Evolutionary conservation across 2,888 invertebrate genomes (phyloP).

Genomic region (Cheilosia grossa): DNA sequence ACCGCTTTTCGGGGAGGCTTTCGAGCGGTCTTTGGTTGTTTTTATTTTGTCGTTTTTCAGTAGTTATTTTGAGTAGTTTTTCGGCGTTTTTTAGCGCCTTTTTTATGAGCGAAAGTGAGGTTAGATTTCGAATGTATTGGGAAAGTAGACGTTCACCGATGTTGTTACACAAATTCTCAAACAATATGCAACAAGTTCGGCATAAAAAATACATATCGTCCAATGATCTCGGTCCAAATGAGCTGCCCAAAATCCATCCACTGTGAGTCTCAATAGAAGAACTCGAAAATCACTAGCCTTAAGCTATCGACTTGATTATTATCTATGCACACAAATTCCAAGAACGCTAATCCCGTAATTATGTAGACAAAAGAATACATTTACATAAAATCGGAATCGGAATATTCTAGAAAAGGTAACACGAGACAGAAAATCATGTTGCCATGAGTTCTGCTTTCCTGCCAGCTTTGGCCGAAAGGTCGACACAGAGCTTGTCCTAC

Average conservation of each 20-base stretch:
- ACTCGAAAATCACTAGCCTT: constrained; percentile 26
- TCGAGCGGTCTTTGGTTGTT: too few relatives aligned
- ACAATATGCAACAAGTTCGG: too few relatives aligned
- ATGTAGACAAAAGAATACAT: constrained; percentile 12
- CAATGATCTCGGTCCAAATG: constrained; percentile 4
- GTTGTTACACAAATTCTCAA: too few relatives aligned
- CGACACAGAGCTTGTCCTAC: neutral
- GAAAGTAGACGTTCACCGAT: too few relatives aligned
- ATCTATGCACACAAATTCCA: constrained; percentile 37
- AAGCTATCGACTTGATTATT: constrained; percentile 13
- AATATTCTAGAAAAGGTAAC: constrained; percentile 23
- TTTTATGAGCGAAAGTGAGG: too few relatives aligned
- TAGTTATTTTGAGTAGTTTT: too few relatives aligned
- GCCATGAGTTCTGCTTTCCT: constrained; percentile 31
- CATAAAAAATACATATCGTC: neutral
- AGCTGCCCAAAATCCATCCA: neutral
- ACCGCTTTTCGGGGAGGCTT: too few relatives aligned
- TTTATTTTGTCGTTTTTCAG: too few relatives aligned
- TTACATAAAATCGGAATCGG: constrained; percentile 32
- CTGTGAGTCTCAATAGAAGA: neutral
- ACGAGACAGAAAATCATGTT: neutral
- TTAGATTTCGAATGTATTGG: too few relatives aligned
- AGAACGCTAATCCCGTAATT: constrained; percentile 18
- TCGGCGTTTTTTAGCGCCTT: too few relatives aligned
- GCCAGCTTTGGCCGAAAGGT: constrained; percentile 3